Percentiles rank a stretch among this genome's conserved stretches.
phyloP scores from a whole-genome alignment of 2,888 invertebrate species.

The Ophonus ardosiacus region DNA sequence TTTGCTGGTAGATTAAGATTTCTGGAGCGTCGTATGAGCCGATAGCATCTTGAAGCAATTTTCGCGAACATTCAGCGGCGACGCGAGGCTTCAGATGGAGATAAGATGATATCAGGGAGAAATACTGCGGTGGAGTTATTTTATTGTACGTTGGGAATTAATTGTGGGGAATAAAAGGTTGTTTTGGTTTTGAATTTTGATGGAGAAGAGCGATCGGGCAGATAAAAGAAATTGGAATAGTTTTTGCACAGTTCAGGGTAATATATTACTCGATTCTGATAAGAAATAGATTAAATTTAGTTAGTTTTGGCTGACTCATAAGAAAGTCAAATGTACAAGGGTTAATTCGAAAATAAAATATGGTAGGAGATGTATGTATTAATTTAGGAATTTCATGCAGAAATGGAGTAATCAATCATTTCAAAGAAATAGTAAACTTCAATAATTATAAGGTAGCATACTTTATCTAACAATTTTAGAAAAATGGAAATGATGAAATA shows the following conservation, averaged over 20 bases:
- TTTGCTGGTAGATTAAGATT: slow-evolving; percentile 24
- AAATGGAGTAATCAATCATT: no score
- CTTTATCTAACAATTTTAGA: no score
- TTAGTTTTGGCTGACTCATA: no score
- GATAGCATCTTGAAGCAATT: slow-evolving; percentile 31
- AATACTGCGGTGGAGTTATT: not conserved
- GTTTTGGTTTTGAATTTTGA: slow-evolving; percentile 10
- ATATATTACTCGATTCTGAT: not conserved
- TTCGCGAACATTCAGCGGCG: slow-evolving; percentile 11
- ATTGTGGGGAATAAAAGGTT: slow-evolving; percentile 13
- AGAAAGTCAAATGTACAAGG: no score
- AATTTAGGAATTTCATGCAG: no score
- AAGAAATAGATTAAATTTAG: not conserved
- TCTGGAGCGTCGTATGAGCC: slow-evolving; percentile 25
- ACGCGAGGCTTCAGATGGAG: not conserved
- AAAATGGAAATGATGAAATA: no score
- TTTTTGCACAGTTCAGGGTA: not conserved
- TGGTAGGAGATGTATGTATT: no score
- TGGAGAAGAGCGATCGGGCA: not conserved
- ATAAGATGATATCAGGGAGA: not conserved
- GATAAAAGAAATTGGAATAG: not conserved
- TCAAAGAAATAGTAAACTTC: no score
- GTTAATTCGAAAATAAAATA: no score
- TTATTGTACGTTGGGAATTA: slow-evolving; percentile 1
- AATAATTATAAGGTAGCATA: no score